Evolutionary conservation across 2,888 invertebrate species (phyloP), one percentile per base, ranked within the genome.

Genomic region (Caenorhabditis doughertyi): DNA sequence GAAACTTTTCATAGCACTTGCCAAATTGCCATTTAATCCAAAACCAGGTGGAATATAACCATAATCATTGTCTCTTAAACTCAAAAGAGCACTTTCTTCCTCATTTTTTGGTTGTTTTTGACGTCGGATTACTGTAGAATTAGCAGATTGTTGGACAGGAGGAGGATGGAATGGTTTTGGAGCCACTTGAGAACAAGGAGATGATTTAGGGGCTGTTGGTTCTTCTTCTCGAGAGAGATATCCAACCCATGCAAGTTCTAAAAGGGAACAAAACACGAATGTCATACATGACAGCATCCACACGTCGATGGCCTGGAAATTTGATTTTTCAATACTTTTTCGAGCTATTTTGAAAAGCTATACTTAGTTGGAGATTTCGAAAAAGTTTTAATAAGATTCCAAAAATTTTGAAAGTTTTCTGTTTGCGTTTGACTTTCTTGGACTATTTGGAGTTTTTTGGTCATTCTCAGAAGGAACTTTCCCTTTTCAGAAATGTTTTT

Each of bases 221-320:
- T 70, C 79, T 18, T 90, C 91, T 29, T 90, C 87, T n/a, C 91
- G 77, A 23, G 87, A 87, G 32, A 91, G 72, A 71, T 87, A 91
- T 2, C 91, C 91, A 29, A 91, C 90, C 89, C 89, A 90, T 27
- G 91, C 91, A 44, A 91, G 83, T 67, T 91, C 91, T 11, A 91
- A 83, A n/a, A 91, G 80, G 0, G 91, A 91, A 73, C 90, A 90
- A 80, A 91, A 91, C 25, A 91, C 91, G 56, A 91, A 91, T 21
- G 91, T 91, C 90, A 91, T 90, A 74, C 91, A 91, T n/a, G 89
- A 89, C 32, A 91, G 85, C 89, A 91, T 89, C 91, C 91, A 91
- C 11, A 91, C 89, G 72, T 90, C 90, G 74, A 89, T 89, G 32
- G 89, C 88, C 87, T 89, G 62, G 5, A 70, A 62, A 55, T n/a